Conservation (phyloP, 2,888 invertebrate genomes). For the Clunio marinus region DNA sequence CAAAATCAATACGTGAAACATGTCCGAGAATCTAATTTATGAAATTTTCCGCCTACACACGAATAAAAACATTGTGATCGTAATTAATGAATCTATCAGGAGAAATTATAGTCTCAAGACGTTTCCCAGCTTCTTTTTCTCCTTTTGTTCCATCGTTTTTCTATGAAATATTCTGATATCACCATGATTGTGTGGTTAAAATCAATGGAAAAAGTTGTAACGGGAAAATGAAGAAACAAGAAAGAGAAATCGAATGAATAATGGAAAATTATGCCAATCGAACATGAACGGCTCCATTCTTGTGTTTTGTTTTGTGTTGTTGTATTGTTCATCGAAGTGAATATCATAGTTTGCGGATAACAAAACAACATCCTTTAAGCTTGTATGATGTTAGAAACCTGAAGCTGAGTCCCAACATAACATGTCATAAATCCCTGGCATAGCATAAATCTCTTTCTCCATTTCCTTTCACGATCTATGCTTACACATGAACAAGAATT, state of each 20-base stretch:
- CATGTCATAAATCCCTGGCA: slow-evolving; percentile 3
- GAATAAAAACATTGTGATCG: background rate
- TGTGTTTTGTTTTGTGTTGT: background rate
- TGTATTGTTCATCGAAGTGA: background rate
- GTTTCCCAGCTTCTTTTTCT: too few relatives aligned
- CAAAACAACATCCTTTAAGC: background rate
- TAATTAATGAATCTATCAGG: slow-evolving; percentile 32
- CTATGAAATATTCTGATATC: background rate
- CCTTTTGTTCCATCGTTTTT: background rate
- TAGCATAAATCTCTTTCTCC: slow-evolving; percentile 18
- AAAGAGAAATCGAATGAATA: slow-evolving; percentile 2
- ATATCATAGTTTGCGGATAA: background rate
- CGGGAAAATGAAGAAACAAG: background rate
- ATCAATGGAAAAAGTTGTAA: slow-evolving; percentile 3
- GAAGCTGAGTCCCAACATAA: background rate
- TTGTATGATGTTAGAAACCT: background rate
- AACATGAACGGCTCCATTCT: slow-evolving; percentile 7
- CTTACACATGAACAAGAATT: slow-evolving; percentile 9
- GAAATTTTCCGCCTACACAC: background rate
- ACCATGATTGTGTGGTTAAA: background rate
- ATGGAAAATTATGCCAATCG: slow-evolving; percentile 22
- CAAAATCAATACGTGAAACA: slow-evolving; percentile 35
- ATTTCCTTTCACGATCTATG: background rate
- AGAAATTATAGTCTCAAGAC: background rate
- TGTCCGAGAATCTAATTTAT: slow-evolving; percentile 31